Base-by-base conservation (phyloP, 1,140 invertebrate genomes). In the Chrysomallon squamiferum region DNA sequence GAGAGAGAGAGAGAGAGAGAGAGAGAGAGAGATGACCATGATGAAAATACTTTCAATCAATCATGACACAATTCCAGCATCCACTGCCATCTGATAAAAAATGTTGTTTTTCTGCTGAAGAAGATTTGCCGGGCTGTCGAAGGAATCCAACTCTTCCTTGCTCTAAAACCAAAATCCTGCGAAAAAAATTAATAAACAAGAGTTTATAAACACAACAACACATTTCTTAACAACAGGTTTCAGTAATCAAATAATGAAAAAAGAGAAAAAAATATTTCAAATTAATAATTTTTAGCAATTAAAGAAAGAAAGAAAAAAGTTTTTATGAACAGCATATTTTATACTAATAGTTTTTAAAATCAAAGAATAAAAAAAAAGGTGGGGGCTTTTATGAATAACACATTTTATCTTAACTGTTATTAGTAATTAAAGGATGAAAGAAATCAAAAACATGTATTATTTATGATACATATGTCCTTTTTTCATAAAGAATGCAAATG, bases 151-250 rank as follows among this genome's bases (percentile, higher is more conserved):
- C 73, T 61, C 72, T 84, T 15, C 96, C 96, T 73, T 90, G 90
- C 85, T 96, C 94, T 76, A 98, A 86, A 33, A 98, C 95, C 79
- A 98, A 90, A 41, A 97, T 92, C 61, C 90, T 89, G 80, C 35
- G 68, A 72, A 30, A n/a, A n/a, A n/a, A n/a, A n/a, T n/a, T n/a
- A n/a, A n/a, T n/a, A n/a, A n/a, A n/a, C n/a, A n/a, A n/a, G n/a
- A n/a, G n/a, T n/a, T n/a, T n/a, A n/a, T n/a, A n/a, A n/a, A n/a
- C n/a, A n/a, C n/a, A n/a, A n/a, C n/a, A n/a, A n/a, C n/a, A n/a
- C n/a, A n/a, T n/a, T n/a, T n/a, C n/a, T 25, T 15, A 11, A 54
- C 11, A 35, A 18, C n/a, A 38, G 41, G 38, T n/a, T 20, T 9
- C 1, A 20, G 13, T 9, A 30, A 1, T 3, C 41, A 43, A 18